phyloP scores from a whole-genome alignment of 2,113 vertebrate genomes.

The Fukomys damarensis region DNA sequence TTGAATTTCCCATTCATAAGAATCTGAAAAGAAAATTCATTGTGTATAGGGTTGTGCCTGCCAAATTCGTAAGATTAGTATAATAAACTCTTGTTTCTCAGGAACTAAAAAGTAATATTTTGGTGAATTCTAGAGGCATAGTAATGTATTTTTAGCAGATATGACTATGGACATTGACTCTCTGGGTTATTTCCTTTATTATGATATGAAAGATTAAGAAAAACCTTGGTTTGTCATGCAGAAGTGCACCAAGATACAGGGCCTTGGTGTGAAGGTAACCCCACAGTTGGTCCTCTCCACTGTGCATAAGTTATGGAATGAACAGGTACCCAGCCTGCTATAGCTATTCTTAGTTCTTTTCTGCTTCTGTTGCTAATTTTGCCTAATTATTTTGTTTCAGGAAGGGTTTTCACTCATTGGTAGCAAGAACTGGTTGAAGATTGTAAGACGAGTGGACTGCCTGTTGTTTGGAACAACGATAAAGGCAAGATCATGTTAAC shows the following conservation, averaged over 20 bases:
- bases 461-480: conserved; percentile 90
- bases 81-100: neutral
- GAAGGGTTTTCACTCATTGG: conserved; percentile 92
- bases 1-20: conserved; percentile 40
- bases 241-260: neutral
- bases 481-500: conserved; percentile 84
- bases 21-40: conserved; percentile 13
- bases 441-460: conserved; percentile 91
- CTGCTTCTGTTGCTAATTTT: conserved; percentile 41
- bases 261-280: neutral
- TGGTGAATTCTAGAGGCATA: neutral
- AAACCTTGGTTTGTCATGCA: neutral
- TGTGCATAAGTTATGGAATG: neutral
- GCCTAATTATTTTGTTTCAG: conserved; percentile 86
- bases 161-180: neutral
- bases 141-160: neutral
- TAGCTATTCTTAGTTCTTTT: neutral
- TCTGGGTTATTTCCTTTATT: neutral
- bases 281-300: neutral
- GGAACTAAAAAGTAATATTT: neutral
- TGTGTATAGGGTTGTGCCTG: neutral
- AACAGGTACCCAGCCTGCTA: neutral
- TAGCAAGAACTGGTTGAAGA: conserved; percentile 89
- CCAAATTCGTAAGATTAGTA: neutral
- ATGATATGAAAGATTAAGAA: neutral